Percentiles rank a stretch among this genome's conserved stretches.
phyloP scores from a whole-genome alignment of 2,113 vertebrate genomes.

The Tinamus guttatus region DNA sequence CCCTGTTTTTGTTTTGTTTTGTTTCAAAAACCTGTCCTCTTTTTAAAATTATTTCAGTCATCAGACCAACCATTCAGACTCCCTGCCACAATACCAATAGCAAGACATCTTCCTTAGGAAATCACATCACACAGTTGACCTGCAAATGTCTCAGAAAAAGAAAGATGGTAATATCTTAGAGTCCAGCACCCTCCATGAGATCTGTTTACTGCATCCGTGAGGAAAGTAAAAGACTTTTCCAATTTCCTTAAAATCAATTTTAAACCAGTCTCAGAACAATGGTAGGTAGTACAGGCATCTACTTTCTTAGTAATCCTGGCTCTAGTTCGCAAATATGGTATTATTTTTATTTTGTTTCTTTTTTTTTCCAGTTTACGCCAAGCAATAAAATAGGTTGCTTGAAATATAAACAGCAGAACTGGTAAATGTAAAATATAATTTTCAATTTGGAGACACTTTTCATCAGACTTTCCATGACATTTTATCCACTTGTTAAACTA shows the following conservation, averaged over 20 bases:
- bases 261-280: neutral
- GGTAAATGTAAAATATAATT: neutral
- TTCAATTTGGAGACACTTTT: neutral
- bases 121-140: neutral
- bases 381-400: conserved; percentile 58
- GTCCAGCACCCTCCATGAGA: neutral
- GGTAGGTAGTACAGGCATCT: neutral
- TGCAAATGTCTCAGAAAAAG: neutral
- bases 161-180: neutral
- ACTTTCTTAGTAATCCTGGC: conserved; percentile 45
- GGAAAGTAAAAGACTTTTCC: neutral
- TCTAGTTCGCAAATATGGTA: conserved; percentile 36
- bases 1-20: neutral
- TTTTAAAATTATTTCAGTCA: neutral
- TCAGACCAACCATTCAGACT: neutral
- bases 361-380: conserved; percentile 51
- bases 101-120: neutral
- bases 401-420: conserved; percentile 44
- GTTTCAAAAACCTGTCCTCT: neutral
- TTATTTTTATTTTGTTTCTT: neutral
- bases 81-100: neutral
- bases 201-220: neutral
- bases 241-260: neutral
- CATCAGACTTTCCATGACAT: neutral
- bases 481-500: neutral